phyloP scores from a whole-genome alignment of 1,140 invertebrate genomes.

The Heterodera carotae region DNA sequence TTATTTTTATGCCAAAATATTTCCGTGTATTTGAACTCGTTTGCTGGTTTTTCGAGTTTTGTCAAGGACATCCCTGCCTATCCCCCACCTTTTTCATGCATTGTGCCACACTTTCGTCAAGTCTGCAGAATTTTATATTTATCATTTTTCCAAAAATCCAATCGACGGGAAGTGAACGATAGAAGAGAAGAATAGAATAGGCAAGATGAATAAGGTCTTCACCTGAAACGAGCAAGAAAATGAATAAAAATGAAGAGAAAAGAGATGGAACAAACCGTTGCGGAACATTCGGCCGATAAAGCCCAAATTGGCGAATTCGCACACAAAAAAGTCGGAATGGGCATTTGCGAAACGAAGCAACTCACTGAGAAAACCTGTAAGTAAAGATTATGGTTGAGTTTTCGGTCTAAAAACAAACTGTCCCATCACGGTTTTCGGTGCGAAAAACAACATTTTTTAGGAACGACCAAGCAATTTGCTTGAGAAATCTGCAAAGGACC shows the following conservation, averaged over 20 bases:
- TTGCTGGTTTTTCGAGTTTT: too few relatives aligned
- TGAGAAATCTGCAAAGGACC: too few relatives aligned
- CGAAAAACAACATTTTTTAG: too few relatives aligned
- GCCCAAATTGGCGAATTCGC: constrained; percentile 30
- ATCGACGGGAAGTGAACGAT: constrained; percentile 28
- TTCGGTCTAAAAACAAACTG: background rate
- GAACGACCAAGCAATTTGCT: too few relatives aligned
- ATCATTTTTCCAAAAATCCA: constrained; percentile 27
- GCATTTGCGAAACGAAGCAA: constrained; percentile 28
- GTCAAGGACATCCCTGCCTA: too few relatives aligned
- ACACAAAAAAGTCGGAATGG: constrained; percentile 23
- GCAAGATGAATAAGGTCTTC: constrained; percentile 16
- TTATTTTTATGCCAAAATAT: too few relatives aligned
- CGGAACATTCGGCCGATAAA: constrained; percentile 35
- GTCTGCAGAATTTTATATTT: constrained; percentile 13
- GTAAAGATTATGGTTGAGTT: too few relatives aligned
- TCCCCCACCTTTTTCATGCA: constrained; percentile 21
- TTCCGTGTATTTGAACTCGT: too few relatives aligned
- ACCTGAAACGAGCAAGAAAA: too few relatives aligned
- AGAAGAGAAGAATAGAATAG: constrained; percentile 30
- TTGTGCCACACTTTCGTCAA: constrained; percentile 10
- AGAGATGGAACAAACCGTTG: too few relatives aligned
- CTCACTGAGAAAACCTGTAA: constrained; percentile 31
- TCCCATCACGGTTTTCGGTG: too few relatives aligned
- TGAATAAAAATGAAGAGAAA: too few relatives aligned